Conservation (phyloP, 2,888 invertebrate genomes). For the Kuschelorhynchus macadamiae region DNA sequence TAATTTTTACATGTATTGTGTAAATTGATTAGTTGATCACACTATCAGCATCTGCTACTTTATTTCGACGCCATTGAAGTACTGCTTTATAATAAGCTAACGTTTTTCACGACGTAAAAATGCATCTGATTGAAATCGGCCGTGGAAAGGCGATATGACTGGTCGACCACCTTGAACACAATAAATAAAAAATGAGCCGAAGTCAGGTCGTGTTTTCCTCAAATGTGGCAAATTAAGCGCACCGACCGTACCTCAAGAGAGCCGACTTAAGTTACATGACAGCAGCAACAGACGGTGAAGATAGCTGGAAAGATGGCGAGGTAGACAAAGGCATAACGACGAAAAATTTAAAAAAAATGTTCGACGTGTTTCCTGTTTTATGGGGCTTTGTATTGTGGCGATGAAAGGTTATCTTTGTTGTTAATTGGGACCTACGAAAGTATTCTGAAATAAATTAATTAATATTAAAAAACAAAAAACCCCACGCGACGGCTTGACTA, state of each 20-base stretch:
- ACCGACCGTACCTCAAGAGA: conserved; percentile 28
- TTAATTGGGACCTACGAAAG: no score
- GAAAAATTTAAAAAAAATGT: conserved; percentile 8
- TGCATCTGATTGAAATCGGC: conserved; percentile 24
- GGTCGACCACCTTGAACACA: conserved; percentile 37
- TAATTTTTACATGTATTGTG: no score
- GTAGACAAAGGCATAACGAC: conserved; percentile 12
- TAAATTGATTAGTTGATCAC: no score
- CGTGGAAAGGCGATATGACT: conserved; percentile 23
- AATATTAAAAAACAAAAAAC: no score
- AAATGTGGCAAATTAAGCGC: conserved; percentile 40
- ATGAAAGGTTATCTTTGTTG: no score
- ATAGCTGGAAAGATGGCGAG: conserved; percentile 39
- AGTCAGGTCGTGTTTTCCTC: conserved; percentile 37
- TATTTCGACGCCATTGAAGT: no score
- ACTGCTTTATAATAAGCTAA: conserved; percentile 1
- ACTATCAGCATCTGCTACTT: no score
- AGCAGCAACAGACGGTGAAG: conserved; percentile 35
- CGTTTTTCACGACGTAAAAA: conserved; percentile 18
- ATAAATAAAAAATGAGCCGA: conserved; percentile 35
- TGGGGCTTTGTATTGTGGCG: neutral
- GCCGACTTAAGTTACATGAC: conserved; percentile 38
- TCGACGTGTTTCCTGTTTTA: conserved; percentile 17
- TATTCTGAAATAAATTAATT: no score
- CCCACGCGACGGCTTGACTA: no score